Evolutionary conservation across 2,113 vertebrate genomes (phyloP), one percentile per base, ranked within the genome.

Genomic region (Prunella himalayana): DNA sequence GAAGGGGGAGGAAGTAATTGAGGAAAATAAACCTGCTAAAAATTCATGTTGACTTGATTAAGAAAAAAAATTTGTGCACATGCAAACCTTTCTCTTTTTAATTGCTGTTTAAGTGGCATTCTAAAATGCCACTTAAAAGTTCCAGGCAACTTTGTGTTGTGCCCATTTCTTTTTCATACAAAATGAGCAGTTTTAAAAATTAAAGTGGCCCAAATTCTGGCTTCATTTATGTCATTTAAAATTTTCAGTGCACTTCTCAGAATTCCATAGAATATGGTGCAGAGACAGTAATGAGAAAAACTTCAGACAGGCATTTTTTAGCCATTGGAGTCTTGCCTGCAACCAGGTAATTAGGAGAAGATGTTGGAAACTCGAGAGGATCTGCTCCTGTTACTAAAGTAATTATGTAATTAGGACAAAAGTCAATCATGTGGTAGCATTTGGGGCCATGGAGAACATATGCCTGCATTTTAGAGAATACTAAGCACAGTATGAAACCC

Each of bases 351-450:
- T 96, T 94, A 93, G 91, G 39, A 92, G 73, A 79, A 85, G 77
- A 90, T 24, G 42, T 50, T 85, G 24, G 76, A 89, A 93, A 91
- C 70, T 90, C 15, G 5, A 65, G 88, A 91, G 80, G 50, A 79
- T 89, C 64, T 75, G 65, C 86, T 94, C 54, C 68, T 90, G 44
- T 91, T 91, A 83, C 76, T 82, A 28, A 78, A 86, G 80, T 72
- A 89, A 83, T 95, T 93, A 84, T 35, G 35, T 51, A 94, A 87
- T 88, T 95, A 93, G 90, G 89, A 94, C 82, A 91, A 68, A 94
- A 92, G 49, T 66, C 80, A 66, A 76, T 87, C 57, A 42, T 31
- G 22, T 49, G 53, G 79, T 45, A 70, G 24, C 39, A 57, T 72
- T 72, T 69, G 49, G 73, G 68, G 68, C 77, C 86, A 60, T 11